phyloP scores from a whole-genome alignment of 1,140 invertebrate species.

The Eulimnadia texana region DNA sequence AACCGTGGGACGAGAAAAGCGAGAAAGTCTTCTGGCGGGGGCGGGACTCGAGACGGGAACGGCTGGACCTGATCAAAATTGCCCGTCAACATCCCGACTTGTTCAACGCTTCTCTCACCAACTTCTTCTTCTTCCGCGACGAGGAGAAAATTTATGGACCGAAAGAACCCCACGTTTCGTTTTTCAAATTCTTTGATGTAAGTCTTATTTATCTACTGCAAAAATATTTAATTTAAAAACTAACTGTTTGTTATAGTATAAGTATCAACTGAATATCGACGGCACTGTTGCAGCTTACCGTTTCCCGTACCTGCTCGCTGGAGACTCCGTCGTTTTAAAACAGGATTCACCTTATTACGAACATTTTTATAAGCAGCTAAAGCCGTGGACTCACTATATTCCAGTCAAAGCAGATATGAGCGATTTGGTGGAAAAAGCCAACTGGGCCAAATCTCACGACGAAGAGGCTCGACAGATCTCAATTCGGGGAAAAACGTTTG shows the following conservation, averaged over 20 bases:
- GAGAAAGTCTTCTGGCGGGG: slow-evolving; percentile 79
- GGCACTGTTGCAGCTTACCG: slow-evolving; percentile 92
- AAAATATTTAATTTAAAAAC: not conserved
- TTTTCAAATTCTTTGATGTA: slow-evolving; percentile 93
- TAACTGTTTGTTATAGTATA: slow-evolving; percentile 53
- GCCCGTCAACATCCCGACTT: slow-evolving; percentile 58
- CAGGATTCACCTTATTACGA: slow-evolving; percentile 87
- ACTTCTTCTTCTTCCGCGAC: slow-evolving; percentile 90
- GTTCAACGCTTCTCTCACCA: slow-evolving; percentile 83
- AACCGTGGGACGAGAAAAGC: slow-evolving; percentile 56
- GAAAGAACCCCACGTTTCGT: slow-evolving; percentile 64
- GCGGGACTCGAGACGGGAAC: slow-evolving; percentile 66
- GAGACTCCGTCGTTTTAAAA: slow-evolving; percentile 76
- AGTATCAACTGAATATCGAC: slow-evolving; percentile 89
- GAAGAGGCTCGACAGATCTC: slow-evolving; percentile 51
- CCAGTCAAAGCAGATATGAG: slow-evolving; percentile 63
- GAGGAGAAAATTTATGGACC: slow-evolving; percentile 74
- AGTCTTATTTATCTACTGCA: slow-evolving; percentile 24
- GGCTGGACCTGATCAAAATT: slow-evolving; percentile 69
- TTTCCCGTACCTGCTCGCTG: slow-evolving; percentile 77
- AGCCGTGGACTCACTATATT: slow-evolving; percentile 66
- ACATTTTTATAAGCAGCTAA: slow-evolving; percentile 71
- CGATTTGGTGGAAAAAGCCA: slow-evolving; percentile 60
- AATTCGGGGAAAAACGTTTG: slow-evolving; percentile 53
- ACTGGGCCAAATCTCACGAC: slow-evolving; percentile 69